Evolutionary conservation across 2,888 invertebrate genomes (phyloP).

Genomic region (Coleophora deauratella): DNA sequence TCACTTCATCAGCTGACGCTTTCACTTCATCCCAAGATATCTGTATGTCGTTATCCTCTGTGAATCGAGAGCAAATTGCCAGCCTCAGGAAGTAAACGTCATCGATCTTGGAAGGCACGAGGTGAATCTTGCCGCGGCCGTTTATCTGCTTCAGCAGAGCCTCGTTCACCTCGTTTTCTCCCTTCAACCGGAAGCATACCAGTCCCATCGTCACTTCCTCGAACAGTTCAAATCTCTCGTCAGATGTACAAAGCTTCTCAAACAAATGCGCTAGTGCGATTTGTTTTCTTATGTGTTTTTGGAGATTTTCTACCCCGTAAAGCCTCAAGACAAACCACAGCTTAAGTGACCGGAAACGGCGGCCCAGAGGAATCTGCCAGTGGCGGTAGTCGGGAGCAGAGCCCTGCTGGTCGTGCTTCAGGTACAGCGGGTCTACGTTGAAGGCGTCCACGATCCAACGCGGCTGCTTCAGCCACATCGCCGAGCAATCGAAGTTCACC

Average conservation of each 20-base stretch:
- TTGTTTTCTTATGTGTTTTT: constrained; percentile 89
- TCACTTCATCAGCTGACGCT: constrained; percentile 80
- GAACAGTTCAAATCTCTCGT: constrained; percentile 91
- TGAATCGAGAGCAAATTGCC: constrained; percentile 91
- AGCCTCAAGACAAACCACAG: constrained; percentile 95
- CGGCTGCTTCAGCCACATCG: constrained; percentile 96
- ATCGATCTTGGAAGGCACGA: constrained; percentile 92
- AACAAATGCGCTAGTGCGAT: constrained; percentile 91
- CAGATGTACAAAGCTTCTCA: constrained; percentile 81
- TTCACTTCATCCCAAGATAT: constrained; percentile 91
- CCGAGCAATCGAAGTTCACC: constrained; percentile 99
- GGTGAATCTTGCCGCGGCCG: constrained; percentile 91
- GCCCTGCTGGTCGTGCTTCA: constrained; percentile 95
- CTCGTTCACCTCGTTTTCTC: constrained; percentile 87
- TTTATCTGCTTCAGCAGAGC: constrained; percentile 87
- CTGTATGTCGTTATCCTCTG: constrained; percentile 86
- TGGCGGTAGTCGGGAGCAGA: constrained; percentile 95
- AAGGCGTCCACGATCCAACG: constrained; percentile 94
- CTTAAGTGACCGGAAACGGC: constrained; percentile 93
- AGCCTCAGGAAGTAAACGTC: constrained; percentile 90
- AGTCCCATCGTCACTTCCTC: constrained; percentile 94
- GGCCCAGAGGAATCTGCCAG: constrained; percentile 97
- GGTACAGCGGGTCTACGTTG: constrained; percentile 96
- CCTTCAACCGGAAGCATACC: constrained; percentile 96
- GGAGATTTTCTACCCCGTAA: constrained; percentile 91